A percentile compares a stretch with the other conserved stretches of the same genome.
phyloP scores from a whole-genome alignment of 2,888 invertebrate genomes.

The Standfussiana lucernea region DNA sequence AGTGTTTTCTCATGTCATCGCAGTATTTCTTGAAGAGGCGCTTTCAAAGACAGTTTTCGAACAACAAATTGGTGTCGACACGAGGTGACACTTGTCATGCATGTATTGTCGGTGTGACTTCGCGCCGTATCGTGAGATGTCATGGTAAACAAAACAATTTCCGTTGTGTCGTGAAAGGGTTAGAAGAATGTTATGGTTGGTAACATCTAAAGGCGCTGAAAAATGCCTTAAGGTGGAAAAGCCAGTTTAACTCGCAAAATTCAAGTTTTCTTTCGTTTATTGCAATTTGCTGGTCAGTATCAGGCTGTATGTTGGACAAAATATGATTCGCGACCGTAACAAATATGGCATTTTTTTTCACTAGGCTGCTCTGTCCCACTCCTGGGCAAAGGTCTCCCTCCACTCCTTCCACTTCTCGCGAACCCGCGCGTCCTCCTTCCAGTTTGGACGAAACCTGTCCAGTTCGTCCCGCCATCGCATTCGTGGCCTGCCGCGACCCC shows the following conservation, averaged over 20 bases:
- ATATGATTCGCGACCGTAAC: too few relatives aligned
- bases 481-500: too few relatives aligned
- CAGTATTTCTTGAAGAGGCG: conserved; percentile 8
- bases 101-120: neutral
- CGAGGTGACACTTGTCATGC: conserved; percentile 2
- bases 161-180: neutral
- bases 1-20: conserved; percentile 16
- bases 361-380: too few relatives aligned
- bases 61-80: conserved; percentile 29
- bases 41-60: conserved; percentile 1
- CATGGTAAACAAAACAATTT: neutral
- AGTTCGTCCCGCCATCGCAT: too few relatives aligned
- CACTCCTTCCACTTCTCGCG: too few relatives aligned
- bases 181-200: neutral
- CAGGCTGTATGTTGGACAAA: too few relatives aligned
- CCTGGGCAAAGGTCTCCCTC: too few relatives aligned
- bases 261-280: neutral
- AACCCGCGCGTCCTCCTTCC: too few relatives aligned
- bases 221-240: neutral
- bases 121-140: neutral
- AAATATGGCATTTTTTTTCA: too few relatives aligned
- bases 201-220: neutral
- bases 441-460: too few relatives aligned
- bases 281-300: too few relatives aligned
- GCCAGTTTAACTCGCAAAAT: neutral